Percentiles rank a stretch among this genome's conserved stretches.
phyloP scores from a whole-genome alignment of 2,888 invertebrate genomes.

The Deroplatys truncata region DNA sequence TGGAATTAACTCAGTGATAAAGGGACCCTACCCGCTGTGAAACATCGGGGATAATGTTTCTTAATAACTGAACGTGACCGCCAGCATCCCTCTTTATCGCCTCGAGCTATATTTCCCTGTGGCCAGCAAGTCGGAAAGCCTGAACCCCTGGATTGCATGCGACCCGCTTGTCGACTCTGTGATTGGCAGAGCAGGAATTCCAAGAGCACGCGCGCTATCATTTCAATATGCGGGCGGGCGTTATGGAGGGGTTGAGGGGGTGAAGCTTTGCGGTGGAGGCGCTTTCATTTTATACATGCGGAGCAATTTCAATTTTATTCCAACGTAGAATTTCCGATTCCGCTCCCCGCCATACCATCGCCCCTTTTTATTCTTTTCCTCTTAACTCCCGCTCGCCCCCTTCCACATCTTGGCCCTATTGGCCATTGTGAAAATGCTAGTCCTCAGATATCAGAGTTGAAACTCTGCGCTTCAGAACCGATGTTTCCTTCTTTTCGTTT shows the following conservation, averaged over 20 bases:
- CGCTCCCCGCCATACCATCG: background rate
- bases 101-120: background rate
- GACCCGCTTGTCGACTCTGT: background rate
- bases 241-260: background rate
- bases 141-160: background rate
- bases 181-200: conserved; percentile 13
- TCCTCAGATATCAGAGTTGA: background rate
- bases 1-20: no score
- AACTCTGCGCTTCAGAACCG: no score
- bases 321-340: conserved; percentile 13
- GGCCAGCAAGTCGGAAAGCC: background rate
- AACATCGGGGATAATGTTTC: no score
- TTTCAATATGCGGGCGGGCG: conserved; percentile 11
- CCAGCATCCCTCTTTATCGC: background rate
- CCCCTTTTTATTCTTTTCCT: background rate
- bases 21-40: no score
- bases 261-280: conserved; percentile 8
- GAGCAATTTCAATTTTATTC: conserved; percentile 17
- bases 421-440: background rate
- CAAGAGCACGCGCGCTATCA: background rate
- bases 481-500: no score
- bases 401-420: background rate
- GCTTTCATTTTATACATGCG: conserved; percentile 16
- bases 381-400: background rate
- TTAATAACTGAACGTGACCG: background rate